Base-by-base conservation (phyloP, 2,888 invertebrate genomes). In the Sceliomorpha sp. region DNA sequence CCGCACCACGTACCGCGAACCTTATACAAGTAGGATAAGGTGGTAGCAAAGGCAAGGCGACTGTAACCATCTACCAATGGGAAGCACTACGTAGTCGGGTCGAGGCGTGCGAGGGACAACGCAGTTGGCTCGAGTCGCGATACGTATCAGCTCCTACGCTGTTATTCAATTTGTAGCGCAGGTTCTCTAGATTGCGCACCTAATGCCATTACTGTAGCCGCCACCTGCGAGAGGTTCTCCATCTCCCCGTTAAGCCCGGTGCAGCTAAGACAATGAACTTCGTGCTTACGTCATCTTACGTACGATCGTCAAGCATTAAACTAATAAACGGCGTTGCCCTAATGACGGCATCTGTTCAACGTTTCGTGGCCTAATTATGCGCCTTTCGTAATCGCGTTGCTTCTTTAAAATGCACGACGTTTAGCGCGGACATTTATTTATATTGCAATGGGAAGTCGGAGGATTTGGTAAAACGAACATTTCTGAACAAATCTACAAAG, bases 101-200 rank as follows among this genome's bases (percentile, higher is more conserved):
- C 36, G 15, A 60, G 48, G 53, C 50, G 59, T 51, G 55, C 55
- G 59, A 68, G 66, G 50, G 48, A 69, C 56, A 56, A 45, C 56
- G 48, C 55, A 60, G 62, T 77, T 69, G 72, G 70, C 59, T 70
- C 58, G 64, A 77, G 76, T 79, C 72, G 70, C 76, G 80, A 80
- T 81, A 80, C 76, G 71, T 83, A 82, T 82, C 82, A 79, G 73
- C 72, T 74, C 68, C 72, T 70, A 74, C 72, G 71, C 69, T 76
- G 77, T 84, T 82, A 84, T 83, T 84, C 79, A 84, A 84, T 84
- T 84, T 83, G 77, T 77, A 70, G 75, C 75, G 74, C 75, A 72
- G 81, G 79, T 78, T 77, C 76, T 80, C 79, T 83, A 82, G 84
- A 83, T 83, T 84, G 83, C 81, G 78, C 79, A 78, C 80, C 82